Base-by-base conservation (phyloP, 2,113 vertebrate species). In the Oceanites oceanicus region DNA sequence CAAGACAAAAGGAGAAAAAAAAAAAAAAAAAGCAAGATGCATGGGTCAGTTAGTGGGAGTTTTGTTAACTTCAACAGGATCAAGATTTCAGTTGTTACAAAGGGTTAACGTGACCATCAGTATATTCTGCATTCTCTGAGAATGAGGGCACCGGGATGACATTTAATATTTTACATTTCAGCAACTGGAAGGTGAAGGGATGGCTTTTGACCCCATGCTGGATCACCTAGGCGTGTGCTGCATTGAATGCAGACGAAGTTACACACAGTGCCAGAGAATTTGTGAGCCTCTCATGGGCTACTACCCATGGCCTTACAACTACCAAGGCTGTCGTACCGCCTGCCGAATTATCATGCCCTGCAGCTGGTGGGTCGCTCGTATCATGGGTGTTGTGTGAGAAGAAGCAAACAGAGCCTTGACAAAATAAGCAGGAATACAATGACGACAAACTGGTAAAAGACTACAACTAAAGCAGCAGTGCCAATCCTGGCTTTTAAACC, bases 351-450 rank as follows among this genome's bases (percentile, higher is more conserved):
- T 99, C 94, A 99, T 99, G 99, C 99, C 99, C 2, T 99, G 99
- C 94, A 98, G 98, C 97, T 99, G 99, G 99, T 99, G 99, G 99
- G 98, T 99, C 10, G 99, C 99, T 68, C 99, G 99, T 7, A 99
- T 99, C 92, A 91, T 99, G 95, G 99, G 99, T 7, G 88, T 99
- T 5, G 98, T 99, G 91, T 99, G 97, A 98, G 84, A 21, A 74
- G 66, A 44, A 10, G 56, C 32, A 26, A 49, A 44, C 21, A 6
- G 44, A 23, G 29, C 47, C 52, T 62, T 49, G 71, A n/a, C 55
- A 73, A 74, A 90, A 68, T 11, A 70, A 90, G 76, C 58, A 61
- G 83, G 71, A 47, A 56, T 2, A 44, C 53, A 30, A 52, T 15
- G 61, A 68, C 1, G 7, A 77, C 45, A 52, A 91, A 75, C 86